Percentiles rank a stretch among this genome's conserved stretches.
Evolutionary conservation across 2,888 invertebrate genomes (phyloP).

Genomic region (Mimachlamys varia): DNA sequence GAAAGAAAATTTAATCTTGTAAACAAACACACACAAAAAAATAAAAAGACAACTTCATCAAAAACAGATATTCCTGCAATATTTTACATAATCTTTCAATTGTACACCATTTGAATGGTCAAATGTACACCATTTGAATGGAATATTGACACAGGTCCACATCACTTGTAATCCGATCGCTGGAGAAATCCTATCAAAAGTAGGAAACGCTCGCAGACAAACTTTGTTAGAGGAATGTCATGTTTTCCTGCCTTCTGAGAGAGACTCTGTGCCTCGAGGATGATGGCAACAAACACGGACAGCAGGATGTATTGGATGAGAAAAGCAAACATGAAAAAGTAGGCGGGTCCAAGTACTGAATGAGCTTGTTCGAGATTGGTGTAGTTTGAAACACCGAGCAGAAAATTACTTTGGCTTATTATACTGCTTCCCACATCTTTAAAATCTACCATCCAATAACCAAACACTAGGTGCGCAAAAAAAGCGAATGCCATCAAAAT

Average conservation of each 20-base stretch:
- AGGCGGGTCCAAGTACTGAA: slow-evolving; percentile 61
- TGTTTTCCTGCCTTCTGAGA: background rate
- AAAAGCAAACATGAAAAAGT: slow-evolving; percentile 61
- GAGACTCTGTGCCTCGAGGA: slow-evolving; percentile 38
- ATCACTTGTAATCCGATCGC: background rate
- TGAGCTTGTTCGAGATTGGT: slow-evolving; percentile 54
- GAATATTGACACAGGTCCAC: too few relatives aligned
- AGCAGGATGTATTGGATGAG: slow-evolving; percentile 59
- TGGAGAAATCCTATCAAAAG: background rate
- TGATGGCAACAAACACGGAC: slow-evolving; percentile 63
- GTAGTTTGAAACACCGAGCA: slow-evolving; percentile 63
- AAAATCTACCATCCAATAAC: slow-evolving; percentile 55
- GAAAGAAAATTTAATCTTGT: too few relatives aligned
- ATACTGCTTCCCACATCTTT: slow-evolving; percentile 50
- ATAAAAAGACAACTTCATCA: too few relatives aligned
- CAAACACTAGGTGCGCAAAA: slow-evolving; percentile 60
- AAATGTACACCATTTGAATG: too few relatives aligned
- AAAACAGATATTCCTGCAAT: too few relatives aligned
- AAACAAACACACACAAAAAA: too few relatives aligned
- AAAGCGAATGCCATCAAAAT: slow-evolving; percentile 61
- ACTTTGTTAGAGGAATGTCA: background rate
- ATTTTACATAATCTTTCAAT: too few relatives aligned
- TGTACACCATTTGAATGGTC: too few relatives aligned
- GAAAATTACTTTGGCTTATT: slow-evolving; percentile 61
- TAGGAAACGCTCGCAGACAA: background rate